Evolutionary conservation across 2,888 invertebrate species (phyloP).

Genomic region (Prostheceraeus crozeri): DNA sequence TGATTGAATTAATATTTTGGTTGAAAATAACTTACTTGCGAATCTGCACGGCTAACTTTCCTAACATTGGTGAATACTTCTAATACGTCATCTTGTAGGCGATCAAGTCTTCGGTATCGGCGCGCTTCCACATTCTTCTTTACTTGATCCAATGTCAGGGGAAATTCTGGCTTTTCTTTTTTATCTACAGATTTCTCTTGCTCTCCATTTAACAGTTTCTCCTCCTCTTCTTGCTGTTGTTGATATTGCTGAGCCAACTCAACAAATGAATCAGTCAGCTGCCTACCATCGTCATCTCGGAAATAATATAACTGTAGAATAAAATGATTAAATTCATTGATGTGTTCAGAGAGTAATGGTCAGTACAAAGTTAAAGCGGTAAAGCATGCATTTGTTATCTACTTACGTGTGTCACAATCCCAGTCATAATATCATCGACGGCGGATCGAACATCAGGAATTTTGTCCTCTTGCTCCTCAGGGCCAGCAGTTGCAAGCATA

Average conservation of each 20-base stretch:
- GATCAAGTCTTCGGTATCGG: conserved; percentile 80
- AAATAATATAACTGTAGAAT: neutral
- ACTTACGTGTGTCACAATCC: conserved; percentile 82
- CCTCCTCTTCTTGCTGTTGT: too few relatives aligned
- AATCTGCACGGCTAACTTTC: conserved; percentile 77
- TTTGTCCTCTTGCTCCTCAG: conserved; percentile 66
- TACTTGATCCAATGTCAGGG: conserved; percentile 79
- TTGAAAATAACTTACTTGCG: conserved; percentile 60
- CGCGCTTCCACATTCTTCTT: conserved; percentile 83
- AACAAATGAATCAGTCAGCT: conserved; percentile 34
- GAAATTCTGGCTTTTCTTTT: neutral
- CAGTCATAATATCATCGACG: conserved; percentile 79
- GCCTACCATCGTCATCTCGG: conserved; percentile 34
- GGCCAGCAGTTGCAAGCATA: too few relatives aligned
- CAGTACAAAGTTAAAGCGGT: too few relatives aligned
- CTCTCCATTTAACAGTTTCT: too few relatives aligned
- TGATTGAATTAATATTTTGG: too few relatives aligned
- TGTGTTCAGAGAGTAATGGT: neutral
- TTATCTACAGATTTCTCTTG: neutral
- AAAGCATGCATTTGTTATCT: too few relatives aligned
- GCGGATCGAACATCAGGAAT: conserved; percentile 75
- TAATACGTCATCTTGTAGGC: conserved; percentile 93
- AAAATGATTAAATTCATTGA: neutral
- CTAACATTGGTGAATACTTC: conserved; percentile 79
- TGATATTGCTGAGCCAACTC: conserved; percentile 26